Percentiles rank a stretch among this genome's conserved stretches.
phyloP scores from a whole-genome alignment of 2,113 vertebrate species.

The Aptenodytes patagonicus region DNA sequence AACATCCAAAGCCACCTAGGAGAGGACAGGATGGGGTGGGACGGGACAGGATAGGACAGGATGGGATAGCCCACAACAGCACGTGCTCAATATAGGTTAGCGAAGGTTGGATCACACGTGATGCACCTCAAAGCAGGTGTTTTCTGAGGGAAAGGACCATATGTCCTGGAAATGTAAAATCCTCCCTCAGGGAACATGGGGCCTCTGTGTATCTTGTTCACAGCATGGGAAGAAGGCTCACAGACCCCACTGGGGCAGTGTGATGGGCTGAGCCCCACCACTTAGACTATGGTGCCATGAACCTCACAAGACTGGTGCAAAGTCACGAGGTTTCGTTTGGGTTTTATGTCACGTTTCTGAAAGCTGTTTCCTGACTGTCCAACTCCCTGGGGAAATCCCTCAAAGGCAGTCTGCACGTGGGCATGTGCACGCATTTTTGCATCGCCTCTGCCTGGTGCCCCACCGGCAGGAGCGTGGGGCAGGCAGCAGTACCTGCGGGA shows the following conservation, averaged over 20 bases:
- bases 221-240: not conserved
- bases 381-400: not conserved
- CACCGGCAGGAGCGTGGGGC: accelerated
- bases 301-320: not conserved
- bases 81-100: not conserved
- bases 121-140: not conserved
- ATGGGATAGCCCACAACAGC: not conserved
- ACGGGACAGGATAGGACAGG: not conserved
- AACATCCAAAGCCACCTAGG: not conserved
- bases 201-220: not conserved
- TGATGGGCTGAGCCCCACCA: not conserved
- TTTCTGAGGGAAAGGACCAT: accelerated
- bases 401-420: not conserved
- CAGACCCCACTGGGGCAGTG: not conserved
- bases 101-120: not conserved
- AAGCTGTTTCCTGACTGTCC: not conserved
- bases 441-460: not conserved
- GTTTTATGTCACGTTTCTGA: not conserved
- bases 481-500: not conserved
- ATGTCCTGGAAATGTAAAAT: not conserved
- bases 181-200: not conserved
- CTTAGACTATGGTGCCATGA: not conserved
- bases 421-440: accelerated
- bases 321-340: not conserved
- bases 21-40: not conserved